Evolutionary conservation across 1,140 invertebrate genomes (phyloP).

Genomic region (Zaprionus tsacasi): DNA sequence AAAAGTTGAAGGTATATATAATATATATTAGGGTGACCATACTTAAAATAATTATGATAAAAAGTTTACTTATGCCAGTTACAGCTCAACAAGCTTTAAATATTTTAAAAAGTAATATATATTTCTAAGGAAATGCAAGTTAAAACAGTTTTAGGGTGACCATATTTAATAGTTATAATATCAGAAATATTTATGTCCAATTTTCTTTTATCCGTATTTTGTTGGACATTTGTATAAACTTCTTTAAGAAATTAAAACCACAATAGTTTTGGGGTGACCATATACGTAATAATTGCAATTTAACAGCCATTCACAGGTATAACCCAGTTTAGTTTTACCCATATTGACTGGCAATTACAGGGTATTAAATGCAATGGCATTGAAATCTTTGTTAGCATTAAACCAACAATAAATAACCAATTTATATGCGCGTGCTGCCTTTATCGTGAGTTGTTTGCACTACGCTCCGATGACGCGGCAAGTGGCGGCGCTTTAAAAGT

Average conservation of each 20-base stretch:
- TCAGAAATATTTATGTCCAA: no score
- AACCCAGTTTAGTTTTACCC: not conserved
- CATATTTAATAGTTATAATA: not conserved
- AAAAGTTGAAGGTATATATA: no score
- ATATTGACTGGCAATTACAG: not conserved
- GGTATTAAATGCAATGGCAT: conserved; percentile 35
- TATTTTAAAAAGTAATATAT: not conserved
- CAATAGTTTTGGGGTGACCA: no score
- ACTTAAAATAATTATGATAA: not conserved
- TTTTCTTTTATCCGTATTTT: no score
- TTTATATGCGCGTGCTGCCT: conserved; percentile 78
- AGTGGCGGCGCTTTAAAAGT: conserved; percentile 5
- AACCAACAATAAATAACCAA: conserved; percentile 76
- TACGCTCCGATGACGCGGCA: not conserved
- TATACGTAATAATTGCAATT: not conserved
- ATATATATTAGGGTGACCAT: not conserved
- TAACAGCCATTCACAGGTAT: not conserved
- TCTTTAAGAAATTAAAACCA: no score
- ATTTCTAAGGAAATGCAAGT: not conserved
- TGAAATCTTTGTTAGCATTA: conserved; percentile 45
- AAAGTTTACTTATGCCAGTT: no score
- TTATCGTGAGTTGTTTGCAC: conserved; percentile 51
- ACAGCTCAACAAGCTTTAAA: no score
- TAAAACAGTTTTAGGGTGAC: not conserved
- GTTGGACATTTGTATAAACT: no score